Conservation (phyloP, 2,888 invertebrate genomes). For the Torymus tubicola region DNA sequence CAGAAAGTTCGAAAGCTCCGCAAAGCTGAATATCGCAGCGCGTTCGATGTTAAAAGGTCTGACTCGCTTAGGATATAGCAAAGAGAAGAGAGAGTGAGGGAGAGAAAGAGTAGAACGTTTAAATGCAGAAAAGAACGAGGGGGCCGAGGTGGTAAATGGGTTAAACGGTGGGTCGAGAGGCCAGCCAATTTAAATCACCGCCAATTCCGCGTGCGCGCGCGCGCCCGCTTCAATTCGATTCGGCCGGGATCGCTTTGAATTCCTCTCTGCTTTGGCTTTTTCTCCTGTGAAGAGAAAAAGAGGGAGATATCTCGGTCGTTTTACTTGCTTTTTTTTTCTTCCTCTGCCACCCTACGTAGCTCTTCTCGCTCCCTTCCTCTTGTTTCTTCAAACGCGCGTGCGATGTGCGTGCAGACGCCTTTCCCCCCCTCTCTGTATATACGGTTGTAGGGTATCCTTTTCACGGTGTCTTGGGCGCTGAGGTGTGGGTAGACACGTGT, state of each 20-base stretch:
- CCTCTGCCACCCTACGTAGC: conserved; percentile 10
- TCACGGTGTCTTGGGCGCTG: too few relatives aligned
- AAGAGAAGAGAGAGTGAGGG: too few relatives aligned
- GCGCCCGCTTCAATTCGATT: conserved; percentile 59
- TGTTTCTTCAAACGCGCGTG: conserved; percentile 36
- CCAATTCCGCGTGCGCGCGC: conserved; percentile 61
- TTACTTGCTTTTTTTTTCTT: too few relatives aligned
- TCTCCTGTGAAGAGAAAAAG: neutral
- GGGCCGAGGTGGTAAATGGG: conserved; percentile 63
- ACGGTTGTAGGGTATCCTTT: too few relatives aligned
- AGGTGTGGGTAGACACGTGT: too few relatives aligned
- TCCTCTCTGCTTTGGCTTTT: conserved; percentile 30
- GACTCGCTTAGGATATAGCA: too few relatives aligned
- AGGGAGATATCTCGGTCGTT: neutral
- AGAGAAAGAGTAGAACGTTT: conserved; percentile 10
- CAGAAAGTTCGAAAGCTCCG: too few relatives aligned
- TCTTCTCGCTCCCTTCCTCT: neutral
- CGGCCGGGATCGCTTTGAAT: conserved; percentile 60
- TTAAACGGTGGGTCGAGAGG: conserved; percentile 65
- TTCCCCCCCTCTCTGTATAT: neutral
- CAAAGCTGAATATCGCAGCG: too few relatives aligned
- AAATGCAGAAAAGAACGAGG: conserved; percentile 6
- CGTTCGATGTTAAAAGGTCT: too few relatives aligned
- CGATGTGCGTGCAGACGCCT: neutral
- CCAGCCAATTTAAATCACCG: conserved; percentile 67